These are phyloP conservation scores for Bombyx huttoni DNA, from an alignment of 2,888 invertebrate genomes.

Conservation along the genomic window DNA sequence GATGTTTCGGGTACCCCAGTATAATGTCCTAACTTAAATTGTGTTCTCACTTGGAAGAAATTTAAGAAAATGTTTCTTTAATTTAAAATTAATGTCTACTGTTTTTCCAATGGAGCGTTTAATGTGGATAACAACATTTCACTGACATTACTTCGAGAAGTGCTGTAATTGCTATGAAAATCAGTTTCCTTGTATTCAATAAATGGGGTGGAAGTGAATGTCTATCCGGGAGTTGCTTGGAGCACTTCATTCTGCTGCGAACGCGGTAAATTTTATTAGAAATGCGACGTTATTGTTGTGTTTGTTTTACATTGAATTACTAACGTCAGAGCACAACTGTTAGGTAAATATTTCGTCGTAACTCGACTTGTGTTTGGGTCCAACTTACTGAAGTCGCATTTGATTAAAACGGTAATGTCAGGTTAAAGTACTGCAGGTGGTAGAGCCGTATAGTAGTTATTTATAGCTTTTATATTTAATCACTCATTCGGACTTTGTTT, in stretches of 20 bases:
- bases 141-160: conserved; percentile 10
- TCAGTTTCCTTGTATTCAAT: conserved; percentile 15
- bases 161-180: conserved; percentile 19
- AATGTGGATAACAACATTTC: conserved; percentile 6
- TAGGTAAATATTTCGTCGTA: conserved; percentile 34
- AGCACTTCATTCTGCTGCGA: conserved; percentile 19
- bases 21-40: too few relatives aligned
- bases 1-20: too few relatives aligned
- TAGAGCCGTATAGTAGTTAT: neutral
- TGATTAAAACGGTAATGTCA: conserved; percentile 32
- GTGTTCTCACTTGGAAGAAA: too few relatives aligned
- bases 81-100: neutral
- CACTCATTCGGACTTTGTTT: conserved; percentile 12
- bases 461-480: conserved; percentile 7
- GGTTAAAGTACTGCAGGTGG: conserved; percentile 3
- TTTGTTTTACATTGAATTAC: conserved; percentile 51
- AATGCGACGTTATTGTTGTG: conserved; percentile 40
- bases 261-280: conserved; percentile 32
- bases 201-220: conserved; percentile 19
- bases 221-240: conserved; percentile 10
- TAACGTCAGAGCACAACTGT: conserved; percentile 37
- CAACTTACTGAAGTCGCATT: conserved; percentile 25
- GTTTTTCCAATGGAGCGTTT: neutral
- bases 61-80: too few relatives aligned
- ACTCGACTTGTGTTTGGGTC: conserved; percentile 27